Evolutionary conservation across 2,888 invertebrate genomes (phyloP), one percentile per base, ranked within the genome.

Genomic region (Empis livida): DNA sequence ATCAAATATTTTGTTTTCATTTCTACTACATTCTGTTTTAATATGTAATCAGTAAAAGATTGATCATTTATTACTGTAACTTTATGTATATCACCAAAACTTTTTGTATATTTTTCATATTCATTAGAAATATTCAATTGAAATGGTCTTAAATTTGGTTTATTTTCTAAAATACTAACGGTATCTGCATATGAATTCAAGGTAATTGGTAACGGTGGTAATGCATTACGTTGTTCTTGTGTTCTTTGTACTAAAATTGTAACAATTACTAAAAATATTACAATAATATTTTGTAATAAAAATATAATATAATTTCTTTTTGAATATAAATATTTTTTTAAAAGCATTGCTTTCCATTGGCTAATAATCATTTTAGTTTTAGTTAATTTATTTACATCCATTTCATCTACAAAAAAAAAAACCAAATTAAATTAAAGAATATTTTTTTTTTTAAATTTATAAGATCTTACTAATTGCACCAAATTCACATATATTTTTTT

Each of bases 231-330:
- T 3, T 54, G 53, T 23, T 60, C 58, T 48, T 71, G 65, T 11
- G 72, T 71, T 50, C 74, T 68, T 2, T 75, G 61, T n/a, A 80
- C 74, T 1, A 83, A 61, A 17, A 87, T 74, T 0, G 82, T 76
- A 37, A 82, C 62, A 13, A 73, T 70, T 54, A 77, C 75, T 70
- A 76, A 82, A 47, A 80, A 52, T 1, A 84, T 67, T 0, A 90
- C 87, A 45, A 89, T 76, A 2, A 79, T 51, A 17, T 85, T 71
- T 68, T 86, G 84, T 47, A 84, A 69, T 1, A 76, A 17, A 17
- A 78, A 69, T 9, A 87, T 61, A 39, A 80, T 61, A 73, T 80
- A 80, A 30, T 85, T 83, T 6, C 90, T 74, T 14, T 71, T 60
- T 47, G 81, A 77, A 49, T 80, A 77, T 5, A 82, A 61, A 23